phyloP scores from a whole-genome alignment of 1,140 invertebrate genomes.

The Elymnias hypermnestra region DNA sequence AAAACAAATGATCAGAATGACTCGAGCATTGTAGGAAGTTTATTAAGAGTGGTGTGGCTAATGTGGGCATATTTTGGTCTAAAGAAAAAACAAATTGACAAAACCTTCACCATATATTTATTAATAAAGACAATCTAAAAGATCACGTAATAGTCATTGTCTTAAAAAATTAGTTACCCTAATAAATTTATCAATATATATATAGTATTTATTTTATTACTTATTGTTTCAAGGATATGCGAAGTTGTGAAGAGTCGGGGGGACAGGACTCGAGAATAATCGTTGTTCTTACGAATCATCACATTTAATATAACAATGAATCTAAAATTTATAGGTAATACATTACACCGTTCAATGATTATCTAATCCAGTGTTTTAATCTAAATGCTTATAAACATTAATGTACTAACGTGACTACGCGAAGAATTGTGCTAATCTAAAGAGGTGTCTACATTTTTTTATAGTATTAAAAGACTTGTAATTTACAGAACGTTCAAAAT shows the following conservation, averaged over 20 bases:
- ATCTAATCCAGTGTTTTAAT: slow-evolving; percentile 57
- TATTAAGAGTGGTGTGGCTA: too few relatives aligned
- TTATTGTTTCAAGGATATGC: slow-evolving; percentile 76
- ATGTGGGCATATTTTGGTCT: neutral
- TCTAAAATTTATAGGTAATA: slow-evolving; percentile 58
- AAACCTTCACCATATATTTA: slow-evolving; percentile 76
- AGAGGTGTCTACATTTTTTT: slow-evolving; percentile 67
- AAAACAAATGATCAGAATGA: too few relatives aligned
- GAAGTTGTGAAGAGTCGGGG: slow-evolving; percentile 66
- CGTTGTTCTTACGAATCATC: slow-evolving; percentile 68
- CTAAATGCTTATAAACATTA: slow-evolving; percentile 65
- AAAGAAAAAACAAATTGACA: slow-evolving; percentile 69
- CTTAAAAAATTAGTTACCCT: slow-evolving; percentile 75
- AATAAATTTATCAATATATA: slow-evolving; percentile 75
- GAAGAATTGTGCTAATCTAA: slow-evolving; percentile 75
- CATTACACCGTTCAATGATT: slow-evolving; percentile 56
- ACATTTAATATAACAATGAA: slow-evolving; percentile 71
- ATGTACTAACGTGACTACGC: slow-evolving; percentile 68
- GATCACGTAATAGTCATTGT: slow-evolving; percentile 75
- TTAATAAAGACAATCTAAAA: slow-evolving; percentile 77
- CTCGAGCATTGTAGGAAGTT: too few relatives aligned
- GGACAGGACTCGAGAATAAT: slow-evolving; percentile 53
- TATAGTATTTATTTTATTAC: slow-evolving; percentile 71
- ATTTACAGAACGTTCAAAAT: slow-evolving; percentile 74
- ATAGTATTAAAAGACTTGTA: slow-evolving; percentile 69